phyloP scores from a whole-genome alignment of 2,797 vertebrate species.

The Sebastolobus alascanus region DNA sequence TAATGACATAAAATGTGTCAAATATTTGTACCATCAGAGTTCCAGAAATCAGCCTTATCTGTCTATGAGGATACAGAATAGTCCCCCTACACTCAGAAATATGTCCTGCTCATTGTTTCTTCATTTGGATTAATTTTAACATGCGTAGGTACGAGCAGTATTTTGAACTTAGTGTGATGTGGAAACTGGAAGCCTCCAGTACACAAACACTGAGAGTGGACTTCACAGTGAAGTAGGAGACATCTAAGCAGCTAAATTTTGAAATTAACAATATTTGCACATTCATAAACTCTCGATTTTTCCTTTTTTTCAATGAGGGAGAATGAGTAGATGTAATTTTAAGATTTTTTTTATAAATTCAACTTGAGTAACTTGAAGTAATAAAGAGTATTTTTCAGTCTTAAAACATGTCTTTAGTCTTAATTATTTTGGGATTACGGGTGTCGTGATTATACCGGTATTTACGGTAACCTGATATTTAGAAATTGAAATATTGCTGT shows the following conservation, averaged over 20 bases:
- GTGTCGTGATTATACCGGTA: too few species aligned
- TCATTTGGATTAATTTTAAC: too few species aligned
- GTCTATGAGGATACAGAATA: too few species aligned
- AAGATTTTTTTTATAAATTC: not conserved
- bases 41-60: not conserved
- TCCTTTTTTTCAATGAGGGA: not conserved
- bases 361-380: not conserved
- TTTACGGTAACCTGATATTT: too few species aligned
- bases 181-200: too few species aligned
- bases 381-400: not conserved
- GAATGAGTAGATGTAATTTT: too few species aligned
- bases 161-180: too few species aligned
- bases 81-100: not conserved
- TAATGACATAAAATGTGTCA: not conserved
- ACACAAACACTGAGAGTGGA: too few species aligned
- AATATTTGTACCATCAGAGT: not conserved
- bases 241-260: not conserved
- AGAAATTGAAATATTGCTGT: too few species aligned
- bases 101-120: too few species aligned
- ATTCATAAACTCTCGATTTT: not conserved
- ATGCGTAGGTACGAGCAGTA: too few species aligned
- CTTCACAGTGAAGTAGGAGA: not conserved
- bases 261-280: not conserved
- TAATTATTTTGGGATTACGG: not conserved
- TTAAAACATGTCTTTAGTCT: not conserved